Evolutionary conservation across 1,140 invertebrate species (phyloP).

Genomic region (Drosophila sp.): DNA sequence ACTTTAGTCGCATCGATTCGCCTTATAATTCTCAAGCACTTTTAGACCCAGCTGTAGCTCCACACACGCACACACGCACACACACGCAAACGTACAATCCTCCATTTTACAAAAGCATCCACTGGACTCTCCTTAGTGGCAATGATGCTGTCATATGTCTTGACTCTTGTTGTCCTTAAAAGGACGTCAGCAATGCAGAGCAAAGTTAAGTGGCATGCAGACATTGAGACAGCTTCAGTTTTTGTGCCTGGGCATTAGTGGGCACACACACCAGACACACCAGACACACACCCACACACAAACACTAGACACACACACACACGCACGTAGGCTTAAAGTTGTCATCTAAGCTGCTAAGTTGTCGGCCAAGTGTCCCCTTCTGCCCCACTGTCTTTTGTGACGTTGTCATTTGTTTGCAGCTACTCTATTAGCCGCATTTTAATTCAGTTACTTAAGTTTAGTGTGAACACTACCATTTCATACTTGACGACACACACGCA

Average conservation of each 20-base stretch:
- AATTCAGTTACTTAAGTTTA: slow-evolving; percentile 83
- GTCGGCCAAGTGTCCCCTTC: not conserved
- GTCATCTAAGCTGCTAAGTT: slow-evolving; percentile 52
- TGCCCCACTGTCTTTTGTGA: slow-evolving; percentile 2
- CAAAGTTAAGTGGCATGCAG: slow-evolving; percentile 32
- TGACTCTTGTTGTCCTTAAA: slow-evolving; percentile 15
- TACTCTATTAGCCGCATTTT: slow-evolving; percentile 83
- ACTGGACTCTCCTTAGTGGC: slow-evolving; percentile 3
- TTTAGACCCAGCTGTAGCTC: slow-evolving; percentile 10
- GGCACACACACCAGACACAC: slow-evolving; percentile 12
- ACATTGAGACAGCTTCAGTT: slow-evolving; percentile 26
- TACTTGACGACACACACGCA: slow-evolving; percentile 67
- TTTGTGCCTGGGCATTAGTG: slow-evolving; percentile 28
- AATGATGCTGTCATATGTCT: slow-evolving; percentile 33
- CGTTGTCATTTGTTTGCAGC: slow-evolving; percentile 70
- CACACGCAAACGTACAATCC: not conserved
- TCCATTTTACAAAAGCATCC: not conserved
- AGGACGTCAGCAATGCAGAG: slow-evolving; percentile 21
- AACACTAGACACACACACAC: slow-evolving; percentile 1
- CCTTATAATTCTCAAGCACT: slow-evolving; percentile 32
- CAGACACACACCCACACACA: slow-evolving; percentile 14
- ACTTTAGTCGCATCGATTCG: slow-evolving; percentile 11
- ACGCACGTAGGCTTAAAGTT: slow-evolving; percentile 41
- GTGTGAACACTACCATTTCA: slow-evolving; percentile 83
- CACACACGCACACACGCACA: slow-evolving; percentile 11